Evolutionary conservation across 2,113 vertebrate species (phyloP), one percentile per base, ranked within the genome.

Genomic region (Falco punctatus): DNA sequence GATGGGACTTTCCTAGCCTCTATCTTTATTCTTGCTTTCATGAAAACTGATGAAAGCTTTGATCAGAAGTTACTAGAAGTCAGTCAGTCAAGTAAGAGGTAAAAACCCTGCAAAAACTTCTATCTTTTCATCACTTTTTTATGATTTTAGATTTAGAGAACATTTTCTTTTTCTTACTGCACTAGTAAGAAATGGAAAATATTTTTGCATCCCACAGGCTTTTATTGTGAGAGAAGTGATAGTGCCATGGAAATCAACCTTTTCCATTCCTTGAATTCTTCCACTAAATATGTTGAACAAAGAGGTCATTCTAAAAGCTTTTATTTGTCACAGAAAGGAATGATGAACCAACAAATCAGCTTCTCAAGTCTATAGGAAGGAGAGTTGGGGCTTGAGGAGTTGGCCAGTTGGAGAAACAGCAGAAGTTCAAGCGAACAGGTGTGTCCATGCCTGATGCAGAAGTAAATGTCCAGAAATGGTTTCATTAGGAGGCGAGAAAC

Each of bases 271-370:
- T 65, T 70, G 78, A 23, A n/a, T 86, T 91, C 44, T 74, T 81
- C 75, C 58, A 27, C 90, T 93, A 74, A 93, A 92, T 87, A 59
- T 89, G 70, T 86, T 82, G 91, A 90, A 90, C n/a, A 28, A 83
- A 64, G 8, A 86, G 64, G 85, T 94, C 15, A 55, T 86, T 95
- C 67, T 94, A 38, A 96, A 94, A 91, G 13, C 24, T 67, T 82
- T 91, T 87, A 62, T 74, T 58, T 94, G 22, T 73, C 80, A 83
- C 81, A 81, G 71, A 59, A 90, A 93, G 48, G 67, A 88, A 33
- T 2, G 48, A 33, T 55, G 38, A 71, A 90, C 28, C 91, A 73
- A 92, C 24, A 92, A 82, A 13, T n/a, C 40, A 46, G 27, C 18
- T 81, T 81, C n/a, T 73, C 13, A 71, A 55, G 22, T 17, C 40